A percentile compares a stretch with the other conserved stretches of the same genome.
These are phyloP conservation scores for Hormiphora californensis DNA, from an alignment of 37 sponge, comb jelly and placozoan genomes.

Conservation along the genomic window DNA sequence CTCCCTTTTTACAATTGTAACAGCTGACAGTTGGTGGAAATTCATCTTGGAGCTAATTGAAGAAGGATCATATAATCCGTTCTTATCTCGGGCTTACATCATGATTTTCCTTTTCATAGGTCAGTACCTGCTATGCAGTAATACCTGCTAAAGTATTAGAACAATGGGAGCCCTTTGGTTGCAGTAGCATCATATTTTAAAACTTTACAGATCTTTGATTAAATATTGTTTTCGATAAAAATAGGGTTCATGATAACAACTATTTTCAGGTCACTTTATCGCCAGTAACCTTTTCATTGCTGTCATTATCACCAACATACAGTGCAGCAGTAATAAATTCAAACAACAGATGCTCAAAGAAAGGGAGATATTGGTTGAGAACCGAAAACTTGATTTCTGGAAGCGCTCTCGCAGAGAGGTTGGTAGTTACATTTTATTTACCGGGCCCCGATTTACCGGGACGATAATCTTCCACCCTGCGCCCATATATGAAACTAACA, in stretches of 20 bases:
- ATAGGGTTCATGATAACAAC: too few species aligned
- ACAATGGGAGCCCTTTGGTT: too few species aligned
- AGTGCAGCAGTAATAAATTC: not conserved
- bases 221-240: too few species aligned
- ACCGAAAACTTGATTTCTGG: conserved; percentile 21
- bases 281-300: not conserved
- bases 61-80: not conserved
- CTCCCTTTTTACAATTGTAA: conserved; percentile 5
- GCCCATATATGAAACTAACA: too few species aligned
- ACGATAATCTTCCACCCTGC: too few species aligned
- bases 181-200: too few species aligned
- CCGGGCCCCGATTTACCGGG: too few species aligned
- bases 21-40: conserved; percentile 46
- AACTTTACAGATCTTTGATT: too few species aligned
- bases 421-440: too few species aligned
- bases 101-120: not conserved
- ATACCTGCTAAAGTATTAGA: too few species aligned
- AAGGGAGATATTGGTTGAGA: not conserved
- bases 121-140: too few species aligned
- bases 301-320: conserved; percentile 46
- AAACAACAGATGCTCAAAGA: not conserved
- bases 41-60: conserved; percentile 1
- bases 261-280: conserved; percentile 30
- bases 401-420: conserved; percentile 19
- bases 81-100: not conserved